Conservation (phyloP, 2,888 invertebrate genomes). For the Glaucopsyche alexis region DNA sequence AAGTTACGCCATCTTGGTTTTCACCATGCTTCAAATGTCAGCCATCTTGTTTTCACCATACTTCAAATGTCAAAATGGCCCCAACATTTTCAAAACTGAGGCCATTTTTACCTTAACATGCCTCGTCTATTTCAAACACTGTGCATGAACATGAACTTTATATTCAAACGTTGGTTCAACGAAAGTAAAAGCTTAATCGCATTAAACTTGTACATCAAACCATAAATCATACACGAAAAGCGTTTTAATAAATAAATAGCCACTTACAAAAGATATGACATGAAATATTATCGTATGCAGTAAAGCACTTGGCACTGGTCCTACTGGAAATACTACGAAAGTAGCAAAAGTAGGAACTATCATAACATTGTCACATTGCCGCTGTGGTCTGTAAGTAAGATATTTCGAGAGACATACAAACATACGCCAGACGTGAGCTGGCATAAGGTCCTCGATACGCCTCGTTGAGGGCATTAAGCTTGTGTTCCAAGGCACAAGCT, state of each 20-base stretch:
- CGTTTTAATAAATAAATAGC: constrained; percentile 11
- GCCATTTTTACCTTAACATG: too few relatives aligned
- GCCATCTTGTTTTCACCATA: too few relatives aligned
- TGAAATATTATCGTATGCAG: background rate
- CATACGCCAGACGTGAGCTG: constrained; percentile 56
- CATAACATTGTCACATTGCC: constrained; percentile 36
- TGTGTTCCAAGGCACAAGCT: constrained; percentile 43
- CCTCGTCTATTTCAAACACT: too few relatives aligned
- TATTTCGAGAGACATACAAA: constrained; percentile 59
- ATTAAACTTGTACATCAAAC: background rate
- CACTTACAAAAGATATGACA: constrained; percentile 1
- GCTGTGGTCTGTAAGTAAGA: constrained; percentile 55
- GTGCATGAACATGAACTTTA: too few relatives aligned
- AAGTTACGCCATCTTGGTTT: too few relatives aligned
- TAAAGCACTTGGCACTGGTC: constrained; percentile 37
- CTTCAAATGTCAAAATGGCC: too few relatives aligned
- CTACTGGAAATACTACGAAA: constrained; percentile 33
- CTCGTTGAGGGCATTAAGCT: constrained; percentile 58
- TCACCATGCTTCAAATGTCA: too few relatives aligned
- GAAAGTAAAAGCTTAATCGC: background rate
- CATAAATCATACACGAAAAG: constrained; percentile 4
- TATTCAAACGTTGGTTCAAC: background rate
- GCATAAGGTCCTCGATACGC: constrained; percentile 54
- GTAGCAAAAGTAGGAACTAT: constrained; percentile 35
- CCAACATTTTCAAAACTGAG: too few relatives aligned